phyloP scores from a whole-genome alignment of 2,888 invertebrate species.

The Didymodactylos carnosus region DNA sequence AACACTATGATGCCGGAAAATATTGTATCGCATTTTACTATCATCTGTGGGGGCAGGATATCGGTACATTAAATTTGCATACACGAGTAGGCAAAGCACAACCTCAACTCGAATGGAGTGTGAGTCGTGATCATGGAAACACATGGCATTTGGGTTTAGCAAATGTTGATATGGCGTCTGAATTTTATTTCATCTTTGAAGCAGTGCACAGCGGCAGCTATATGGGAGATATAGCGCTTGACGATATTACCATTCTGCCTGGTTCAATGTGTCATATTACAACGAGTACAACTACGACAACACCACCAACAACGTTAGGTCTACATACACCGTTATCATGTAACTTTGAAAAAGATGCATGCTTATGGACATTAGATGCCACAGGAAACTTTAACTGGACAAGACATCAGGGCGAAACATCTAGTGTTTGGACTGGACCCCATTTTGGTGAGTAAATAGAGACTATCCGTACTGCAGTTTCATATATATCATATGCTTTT shows the following conservation, averaged over 20 bases:
- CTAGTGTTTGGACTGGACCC: constrained; percentile 22
- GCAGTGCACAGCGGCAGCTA: neutral
- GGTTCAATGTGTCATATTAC: neutral
- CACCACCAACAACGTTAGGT: neutral
- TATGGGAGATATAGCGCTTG: constrained; percentile 5
- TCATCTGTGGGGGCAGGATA: constrained; percentile 13
- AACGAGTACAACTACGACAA: neutral
- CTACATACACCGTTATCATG: constrained; percentile 17
- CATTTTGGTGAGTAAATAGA: neutral
- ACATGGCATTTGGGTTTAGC: constrained; percentile 19
- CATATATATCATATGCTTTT: no score
- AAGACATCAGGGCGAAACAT: constrained; percentile 20
- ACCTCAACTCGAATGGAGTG: constrained; percentile 2
- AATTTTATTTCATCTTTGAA: constrained; percentile 16
- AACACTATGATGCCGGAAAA: constrained; percentile 3
- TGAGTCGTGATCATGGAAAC: constrained; percentile 23
- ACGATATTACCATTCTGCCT: neutral
- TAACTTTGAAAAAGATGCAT: constrained; percentile 27
- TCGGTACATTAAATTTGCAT: constrained; percentile 15
- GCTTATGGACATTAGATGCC: constrained; percentile 24
- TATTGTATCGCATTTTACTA: constrained; percentile 9
- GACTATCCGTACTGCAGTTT: neutral
- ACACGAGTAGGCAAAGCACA: neutral
- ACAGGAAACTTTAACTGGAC: constrained; percentile 23
- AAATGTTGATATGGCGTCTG: constrained; percentile 7